A percentile compares a stretch with the other conserved stretches of the same genome.
phyloP scores from a whole-genome alignment of 2,113 vertebrate genomes.

The Eulemur macaco region DNA sequence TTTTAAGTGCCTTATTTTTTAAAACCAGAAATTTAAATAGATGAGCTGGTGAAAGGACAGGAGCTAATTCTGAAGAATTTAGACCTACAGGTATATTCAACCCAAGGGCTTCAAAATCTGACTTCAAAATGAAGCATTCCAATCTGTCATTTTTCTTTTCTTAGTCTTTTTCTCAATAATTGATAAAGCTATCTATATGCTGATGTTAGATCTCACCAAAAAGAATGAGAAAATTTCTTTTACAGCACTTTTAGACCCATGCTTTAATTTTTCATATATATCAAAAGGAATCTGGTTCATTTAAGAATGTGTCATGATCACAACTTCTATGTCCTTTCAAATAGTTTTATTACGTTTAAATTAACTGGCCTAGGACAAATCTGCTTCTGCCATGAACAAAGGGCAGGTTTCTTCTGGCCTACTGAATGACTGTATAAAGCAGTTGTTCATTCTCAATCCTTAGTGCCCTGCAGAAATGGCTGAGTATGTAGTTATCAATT shows the following conservation, averaged over 20 bases:
- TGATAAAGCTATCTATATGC: constrained; percentile 87
- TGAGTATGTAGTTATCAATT: constrained; percentile 68
- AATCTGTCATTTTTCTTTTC: constrained; percentile 83
- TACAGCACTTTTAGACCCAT: constrained; percentile 78
- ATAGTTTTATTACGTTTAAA: constrained; percentile 82
- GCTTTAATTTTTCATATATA: constrained; percentile 84
- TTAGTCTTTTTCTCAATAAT: constrained; percentile 85
- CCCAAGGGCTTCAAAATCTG: constrained; percentile 78
- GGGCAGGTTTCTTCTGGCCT: constrained; percentile 51
- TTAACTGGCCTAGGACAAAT: constrained; percentile 79
- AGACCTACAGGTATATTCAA: constrained; percentile 75
- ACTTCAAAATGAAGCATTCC: constrained; percentile 81
- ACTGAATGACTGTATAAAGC: constrained; percentile 30
- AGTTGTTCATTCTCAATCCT: constrained; percentile 34
- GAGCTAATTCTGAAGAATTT: constrained; percentile 81
- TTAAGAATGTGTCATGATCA: constrained; percentile 83
- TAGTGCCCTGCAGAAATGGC: constrained; percentile 50
- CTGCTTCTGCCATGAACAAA: constrained; percentile 62
- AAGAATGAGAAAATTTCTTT: constrained; percentile 83
- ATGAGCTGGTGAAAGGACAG: constrained; percentile 60
- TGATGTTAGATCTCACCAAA: constrained; percentile 84
- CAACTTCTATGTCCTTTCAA: constrained; percentile 78
- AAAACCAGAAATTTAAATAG: constrained; percentile 71
- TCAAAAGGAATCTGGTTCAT: constrained; percentile 81
- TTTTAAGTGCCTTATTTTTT: constrained; percentile 65